A percentile compares a stretch with the other conserved stretches of the same genome.
These are phyloP conservation scores for Drosophila insularis DNA, from an alignment of 1,140 invertebrate species.

Conservation along the genomic window DNA sequence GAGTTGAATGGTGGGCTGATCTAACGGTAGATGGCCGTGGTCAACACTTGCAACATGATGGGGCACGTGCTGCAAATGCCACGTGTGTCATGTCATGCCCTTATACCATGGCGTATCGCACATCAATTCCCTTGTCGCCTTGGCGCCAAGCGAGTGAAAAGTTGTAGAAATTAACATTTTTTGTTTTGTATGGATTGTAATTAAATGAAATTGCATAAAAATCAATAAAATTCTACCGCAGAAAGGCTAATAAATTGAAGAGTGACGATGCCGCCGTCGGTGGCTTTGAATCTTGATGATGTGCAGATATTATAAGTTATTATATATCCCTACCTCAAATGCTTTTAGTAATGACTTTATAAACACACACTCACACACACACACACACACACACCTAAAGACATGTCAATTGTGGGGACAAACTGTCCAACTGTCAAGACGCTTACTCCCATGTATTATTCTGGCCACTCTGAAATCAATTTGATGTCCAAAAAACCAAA, in stretches of 20 bases:
- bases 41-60: conserved; percentile 51
- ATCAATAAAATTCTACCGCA: conserved; percentile 53
- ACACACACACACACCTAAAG: not conserved
- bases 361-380: not conserved
- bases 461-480: conserved; percentile 62
- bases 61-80: conserved; percentile 67
- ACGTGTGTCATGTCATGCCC: conserved; percentile 46
- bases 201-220: conserved; percentile 80
- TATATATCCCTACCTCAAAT: not conserved
- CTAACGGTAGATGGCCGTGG: conserved; percentile 70
- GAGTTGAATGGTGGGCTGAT: conserved; percentile 23
- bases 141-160: conserved; percentile 71
- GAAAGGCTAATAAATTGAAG: conserved; percentile 32
- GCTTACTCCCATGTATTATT: conserved; percentile 47
- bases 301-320: conserved; percentile 16
- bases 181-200: conserved; percentile 53
- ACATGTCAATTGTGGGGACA: conserved; percentile 26
- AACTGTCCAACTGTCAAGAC: conserved; percentile 60
- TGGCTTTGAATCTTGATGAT: conserved; percentile 34
- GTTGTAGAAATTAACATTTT: conserved; percentile 81
- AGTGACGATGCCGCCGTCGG: conserved; percentile 12
- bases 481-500: conserved; percentile 49
- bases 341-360: conserved; percentile 3
- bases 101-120: conserved; percentile 16
- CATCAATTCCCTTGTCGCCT: conserved; percentile 41